phyloP scores from a whole-genome alignment of 2,113 vertebrate species.

The Takifugu flavidus region DNA sequence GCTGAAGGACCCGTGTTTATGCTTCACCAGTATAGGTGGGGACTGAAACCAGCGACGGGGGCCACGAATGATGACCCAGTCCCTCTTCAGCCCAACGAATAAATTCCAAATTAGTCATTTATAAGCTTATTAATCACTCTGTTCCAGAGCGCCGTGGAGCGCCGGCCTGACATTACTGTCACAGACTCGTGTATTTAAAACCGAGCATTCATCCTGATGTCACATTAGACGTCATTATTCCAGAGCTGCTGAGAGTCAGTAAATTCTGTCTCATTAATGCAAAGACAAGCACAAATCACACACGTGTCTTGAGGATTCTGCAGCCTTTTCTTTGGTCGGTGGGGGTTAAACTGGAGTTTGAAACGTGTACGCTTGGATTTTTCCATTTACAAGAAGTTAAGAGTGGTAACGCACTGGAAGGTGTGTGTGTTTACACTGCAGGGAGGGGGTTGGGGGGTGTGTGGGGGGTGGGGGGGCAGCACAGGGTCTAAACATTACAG shows the following conservation, averaged over 20 bases:
- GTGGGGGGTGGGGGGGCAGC: neutral
- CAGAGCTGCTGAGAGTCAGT: constrained; percentile 55
- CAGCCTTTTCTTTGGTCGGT: no score
- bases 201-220: constrained; percentile 69
- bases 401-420: neutral
- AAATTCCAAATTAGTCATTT: constrained; percentile 72
- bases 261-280: constrained; percentile 59
- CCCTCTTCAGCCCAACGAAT: constrained; percentile 61
- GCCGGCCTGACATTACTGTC: constrained; percentile 52
- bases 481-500: constrained; percentile 50
- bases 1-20: no score
- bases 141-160: constrained; percentile 51
- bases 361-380: no score
- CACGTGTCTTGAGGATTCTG: no score
- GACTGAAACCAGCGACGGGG: constrained; percentile 24
- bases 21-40: neutral
- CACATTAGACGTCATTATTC: constrained; percentile 66
- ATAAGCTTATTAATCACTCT: constrained; percentile 69
- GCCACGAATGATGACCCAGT: constrained; percentile 65
- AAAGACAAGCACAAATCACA: constrained; percentile 18
- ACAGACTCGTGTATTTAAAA: constrained; percentile 68
- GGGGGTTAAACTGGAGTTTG: no score
- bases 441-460: constrained; percentile 10
- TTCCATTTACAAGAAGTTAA: no score
- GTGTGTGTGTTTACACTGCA: neutral